These are phyloP conservation scores for Pseudobourletiella spinata DNA, from an alignment of 1,140 invertebrate genomes.

Conservation along the genomic window DNA sequence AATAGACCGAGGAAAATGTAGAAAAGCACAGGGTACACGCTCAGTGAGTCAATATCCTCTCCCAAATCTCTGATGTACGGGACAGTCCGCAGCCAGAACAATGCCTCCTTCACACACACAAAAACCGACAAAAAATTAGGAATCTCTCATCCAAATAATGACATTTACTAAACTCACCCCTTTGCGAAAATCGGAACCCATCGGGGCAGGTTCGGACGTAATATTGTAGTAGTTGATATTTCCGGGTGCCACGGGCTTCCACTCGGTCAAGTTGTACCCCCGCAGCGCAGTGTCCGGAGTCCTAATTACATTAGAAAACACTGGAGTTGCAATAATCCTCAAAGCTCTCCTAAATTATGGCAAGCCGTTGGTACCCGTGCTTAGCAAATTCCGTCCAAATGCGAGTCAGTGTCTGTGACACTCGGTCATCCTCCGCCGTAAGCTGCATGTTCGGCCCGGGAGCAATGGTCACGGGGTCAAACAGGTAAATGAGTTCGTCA, in stretches of 20 bases:
- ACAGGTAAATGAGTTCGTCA: slow-evolving; percentile 29
- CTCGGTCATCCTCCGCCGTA: slow-evolving; percentile 11
- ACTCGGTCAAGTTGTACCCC: not conserved
- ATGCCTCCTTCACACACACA: slow-evolving; percentile 17
- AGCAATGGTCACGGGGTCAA: slow-evolving; percentile 16
- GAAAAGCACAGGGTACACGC: slow-evolving; percentile 20
- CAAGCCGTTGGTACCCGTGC: not conserved
- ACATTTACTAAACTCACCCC: slow-evolving; percentile 14
- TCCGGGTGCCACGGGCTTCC: slow-evolving; percentile 23
- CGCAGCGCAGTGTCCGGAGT: too few relatives aligned
- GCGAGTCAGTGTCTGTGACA: slow-evolving; percentile 14
- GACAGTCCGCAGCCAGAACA: slow-evolving; percentile 32
- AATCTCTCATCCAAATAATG: too few relatives aligned
- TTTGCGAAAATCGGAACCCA: slow-evolving; percentile 29
- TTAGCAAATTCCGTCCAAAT: slow-evolving; percentile 21
- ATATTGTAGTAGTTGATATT: slow-evolving; percentile 30
- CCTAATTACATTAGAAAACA: too few relatives aligned
- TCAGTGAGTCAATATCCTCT: slow-evolving; percentile 13
- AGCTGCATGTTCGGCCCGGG: slow-evolving; percentile 2
- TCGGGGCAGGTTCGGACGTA: slow-evolving; percentile 16
- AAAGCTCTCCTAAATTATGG: not conserved
- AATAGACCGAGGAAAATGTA: slow-evolving; percentile 29
- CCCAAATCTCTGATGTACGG: slow-evolving; percentile 25
- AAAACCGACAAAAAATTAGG: not conserved
- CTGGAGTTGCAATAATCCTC: not conserved